These are phyloP conservation scores for Melieria picta DNA, from an alignment of 2,888 invertebrate genomes.

Conservation along the genomic window DNA sequence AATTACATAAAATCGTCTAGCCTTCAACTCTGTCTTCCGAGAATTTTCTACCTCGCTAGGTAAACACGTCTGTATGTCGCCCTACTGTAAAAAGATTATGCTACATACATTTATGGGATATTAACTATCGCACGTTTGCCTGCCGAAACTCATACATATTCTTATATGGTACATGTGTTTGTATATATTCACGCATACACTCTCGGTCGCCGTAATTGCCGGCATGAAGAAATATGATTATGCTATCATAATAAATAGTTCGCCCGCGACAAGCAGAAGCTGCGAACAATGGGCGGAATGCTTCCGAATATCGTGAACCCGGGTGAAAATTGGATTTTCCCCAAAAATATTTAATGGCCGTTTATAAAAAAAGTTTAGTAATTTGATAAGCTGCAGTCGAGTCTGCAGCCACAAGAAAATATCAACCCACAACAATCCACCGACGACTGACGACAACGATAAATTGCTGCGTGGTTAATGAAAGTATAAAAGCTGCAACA, in stretches of 20 bases:
- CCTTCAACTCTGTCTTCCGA: no score
- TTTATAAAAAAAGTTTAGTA: slow-evolving; percentile 6
- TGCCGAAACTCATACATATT: no score
- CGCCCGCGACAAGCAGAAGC: slow-evolving; percentile 21
- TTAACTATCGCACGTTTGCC: no score
- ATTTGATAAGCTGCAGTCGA: neutral
- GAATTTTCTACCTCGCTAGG: no score
- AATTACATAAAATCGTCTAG: no score
- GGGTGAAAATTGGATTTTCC: no score
- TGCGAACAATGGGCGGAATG: neutral
- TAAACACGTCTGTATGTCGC: no score
- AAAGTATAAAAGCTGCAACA: slow-evolving; percentile 21
- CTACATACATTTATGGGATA: no score
- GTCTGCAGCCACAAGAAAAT: slow-evolving; percentile 15
- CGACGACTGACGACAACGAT: slow-evolving; percentile 25
- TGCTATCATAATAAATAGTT: slow-evolving; percentile 58
- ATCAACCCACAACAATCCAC: slow-evolving; percentile 24
- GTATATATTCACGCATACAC: neutral
- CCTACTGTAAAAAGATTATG: no score
- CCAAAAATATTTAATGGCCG: neutral
- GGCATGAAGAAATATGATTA: slow-evolving; percentile 48
- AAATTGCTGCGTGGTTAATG: slow-evolving; percentile 30
- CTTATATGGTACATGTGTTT: neutral
- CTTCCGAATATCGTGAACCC: no score
- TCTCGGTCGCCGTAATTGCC: neutral